Evolutionary conservation across 1,140 invertebrate species (phyloP), one percentile per base, ranked within the genome.

Genomic region (Asobara japonica): DNA sequence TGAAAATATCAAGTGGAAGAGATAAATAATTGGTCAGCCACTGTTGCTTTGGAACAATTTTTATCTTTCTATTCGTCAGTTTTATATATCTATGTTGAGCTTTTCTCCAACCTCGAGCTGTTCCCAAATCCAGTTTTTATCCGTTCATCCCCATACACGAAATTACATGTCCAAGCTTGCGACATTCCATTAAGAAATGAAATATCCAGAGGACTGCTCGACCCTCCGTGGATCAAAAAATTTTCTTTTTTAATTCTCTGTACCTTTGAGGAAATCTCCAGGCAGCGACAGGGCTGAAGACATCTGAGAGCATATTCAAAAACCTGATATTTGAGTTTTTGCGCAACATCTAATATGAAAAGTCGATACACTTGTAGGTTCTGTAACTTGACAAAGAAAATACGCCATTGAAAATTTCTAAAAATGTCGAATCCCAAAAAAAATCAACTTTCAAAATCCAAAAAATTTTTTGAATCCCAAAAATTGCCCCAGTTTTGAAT

Each of bases 101-200:
- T 31, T 2, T 36, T 18, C 31, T 61, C 22, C 31, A 5, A 27
- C 38, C 11, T 16, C 10, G 10, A 38, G 4, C 41, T n/a, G n/a
- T n/a, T 3, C 13, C 16, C 16, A 38, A 66, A 22, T 10, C 13
- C 13, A 51, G 71, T 70, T 38, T 68, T 73, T 65, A 45, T 65
- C 36, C 38, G 22, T 41, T 69, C 66, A 56, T 56, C 51, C 45
- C 51, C 51, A 27, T 56, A 13, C 51, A 56, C 51, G 22, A 56
- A 56, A 56, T 56, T 56, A 56, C 51, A 56, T 10, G 51, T 56
- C 51, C 51, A 10, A 41, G n/a, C 41, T 31, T 29, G 33, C 33
- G 45, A 33, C 67, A 20, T 69, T 69, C 67, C 67, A 69, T 69
- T 60, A 69, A 60, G 41, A 7, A 41, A 66, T 66, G 64, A 66